Conservation (phyloP, 1,140 invertebrate species). For the Magallana gigas region DNA sequence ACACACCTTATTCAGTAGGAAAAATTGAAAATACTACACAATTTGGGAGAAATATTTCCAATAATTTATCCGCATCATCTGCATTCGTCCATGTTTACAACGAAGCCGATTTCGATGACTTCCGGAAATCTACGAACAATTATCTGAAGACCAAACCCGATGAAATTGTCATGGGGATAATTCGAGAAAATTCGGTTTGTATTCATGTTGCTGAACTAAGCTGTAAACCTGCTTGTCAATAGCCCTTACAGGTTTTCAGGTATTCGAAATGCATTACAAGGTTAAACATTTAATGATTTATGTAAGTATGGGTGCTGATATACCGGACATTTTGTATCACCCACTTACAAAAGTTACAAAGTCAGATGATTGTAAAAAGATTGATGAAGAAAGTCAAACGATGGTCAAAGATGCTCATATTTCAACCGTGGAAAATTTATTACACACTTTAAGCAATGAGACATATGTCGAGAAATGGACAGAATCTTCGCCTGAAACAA, state of each 20-base stretch:
- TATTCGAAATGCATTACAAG: background rate
- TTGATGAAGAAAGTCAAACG: too few relatives aligned
- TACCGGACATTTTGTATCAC: background rate
- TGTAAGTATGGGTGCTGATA: background rate
- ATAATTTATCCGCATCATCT: slow-evolving; percentile 38
- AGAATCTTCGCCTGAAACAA: too few relatives aligned
- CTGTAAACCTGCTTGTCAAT: background rate
- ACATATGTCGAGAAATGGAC: too few relatives aligned
- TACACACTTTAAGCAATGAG: too few relatives aligned
- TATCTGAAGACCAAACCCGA: slow-evolving; percentile 3
- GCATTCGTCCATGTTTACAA: slow-evolving; percentile 30
- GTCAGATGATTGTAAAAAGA: background rate
- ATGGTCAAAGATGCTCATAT: too few relatives aligned
- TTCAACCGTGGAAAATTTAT: too few relatives aligned
- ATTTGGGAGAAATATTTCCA: background rate
- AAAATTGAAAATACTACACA: background rate
- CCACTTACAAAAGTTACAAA: background rate
- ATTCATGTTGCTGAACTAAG: too few relatives aligned
- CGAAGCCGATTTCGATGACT: slow-evolving; percentile 21
- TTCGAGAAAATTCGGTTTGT: background rate
- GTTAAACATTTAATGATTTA: background rate
- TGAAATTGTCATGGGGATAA: background rate
- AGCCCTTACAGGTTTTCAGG: background rate
- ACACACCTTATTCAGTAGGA: background rate
- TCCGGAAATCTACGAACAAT: slow-evolving; percentile 26